phyloP scores from a whole-genome alignment of 2,888 invertebrate genomes.

The Empis stercorea region DNA sequence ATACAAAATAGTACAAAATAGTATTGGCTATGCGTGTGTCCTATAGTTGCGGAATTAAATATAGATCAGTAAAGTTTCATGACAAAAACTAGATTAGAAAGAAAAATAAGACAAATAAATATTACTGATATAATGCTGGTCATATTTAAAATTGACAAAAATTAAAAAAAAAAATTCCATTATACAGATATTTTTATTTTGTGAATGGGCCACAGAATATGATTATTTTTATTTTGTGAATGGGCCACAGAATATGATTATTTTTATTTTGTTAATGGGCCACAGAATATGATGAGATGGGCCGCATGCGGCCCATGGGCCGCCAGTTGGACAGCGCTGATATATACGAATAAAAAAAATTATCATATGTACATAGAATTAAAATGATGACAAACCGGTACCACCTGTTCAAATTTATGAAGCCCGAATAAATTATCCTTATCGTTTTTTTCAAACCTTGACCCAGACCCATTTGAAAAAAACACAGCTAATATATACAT shows the following conservation, averaged over 20 bases:
- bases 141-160: background rate
- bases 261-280: no score
- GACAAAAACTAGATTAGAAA: background rate
- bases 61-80: background rate
- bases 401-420: no score
- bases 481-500: no score
- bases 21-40: background rate
- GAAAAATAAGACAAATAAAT: background rate
- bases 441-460: no score
- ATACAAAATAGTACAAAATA: background rate
- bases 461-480: no score
- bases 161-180: background rate
- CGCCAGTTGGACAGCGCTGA: constrained; percentile 4
- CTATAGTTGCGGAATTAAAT: background rate
- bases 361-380: no score
- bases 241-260: background rate
- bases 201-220: background rate
- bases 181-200: background rate
- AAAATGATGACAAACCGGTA: no score
- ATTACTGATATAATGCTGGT: background rate
- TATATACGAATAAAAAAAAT: no score
- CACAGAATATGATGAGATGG: background rate
- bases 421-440: no score
- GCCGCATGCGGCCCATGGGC: background rate
- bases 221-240: background rate